phyloP scores from a whole-genome alignment of 2,888 invertebrate species.

The Chymomyza procnemis region DNA sequence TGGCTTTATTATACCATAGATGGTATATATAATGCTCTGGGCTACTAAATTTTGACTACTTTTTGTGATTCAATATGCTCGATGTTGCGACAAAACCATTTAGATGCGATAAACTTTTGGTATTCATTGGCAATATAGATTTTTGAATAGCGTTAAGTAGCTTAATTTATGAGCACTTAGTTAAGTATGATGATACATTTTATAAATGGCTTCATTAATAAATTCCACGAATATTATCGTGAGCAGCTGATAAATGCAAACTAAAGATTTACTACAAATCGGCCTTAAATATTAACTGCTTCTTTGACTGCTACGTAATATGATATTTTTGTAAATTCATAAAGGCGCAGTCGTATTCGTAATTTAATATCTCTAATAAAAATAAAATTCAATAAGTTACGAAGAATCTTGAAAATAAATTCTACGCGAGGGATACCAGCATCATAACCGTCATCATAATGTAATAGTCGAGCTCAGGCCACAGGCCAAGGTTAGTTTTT shows the following conservation, averaged over 20 bases:
- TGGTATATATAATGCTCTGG: too few species aligned
- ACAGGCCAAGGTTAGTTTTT: not conserved
- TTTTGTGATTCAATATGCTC: not conserved
- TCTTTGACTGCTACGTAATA: not conserved
- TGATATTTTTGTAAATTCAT: not conserved
- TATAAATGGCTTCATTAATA: not conserved
- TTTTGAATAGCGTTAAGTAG: not conserved
- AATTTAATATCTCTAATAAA: not conserved
- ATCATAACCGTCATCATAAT: not conserved
- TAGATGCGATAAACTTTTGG: not conserved
- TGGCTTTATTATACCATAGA: slow-evolving; percentile 35
- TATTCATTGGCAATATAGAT: not conserved
- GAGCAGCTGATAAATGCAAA: not conserved
- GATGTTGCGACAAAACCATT: not conserved
- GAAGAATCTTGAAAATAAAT: not conserved
- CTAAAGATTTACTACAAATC: slow-evolving; percentile 57
- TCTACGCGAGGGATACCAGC: not conserved
- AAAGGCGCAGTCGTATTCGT: not conserved
- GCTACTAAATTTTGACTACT: too few species aligned
- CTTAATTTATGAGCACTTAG: not conserved
- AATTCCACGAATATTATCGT: not conserved
- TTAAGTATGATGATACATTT: not conserved
- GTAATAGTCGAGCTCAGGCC: not conserved
- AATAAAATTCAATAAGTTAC: not conserved
- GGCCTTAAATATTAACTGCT: slow-evolving; percentile 37